Percentiles rank a stretch among this genome's conserved stretches.
Evolutionary conservation across 2,888 invertebrate species (phyloP).

Genomic region (Andrena dorsata): DNA sequence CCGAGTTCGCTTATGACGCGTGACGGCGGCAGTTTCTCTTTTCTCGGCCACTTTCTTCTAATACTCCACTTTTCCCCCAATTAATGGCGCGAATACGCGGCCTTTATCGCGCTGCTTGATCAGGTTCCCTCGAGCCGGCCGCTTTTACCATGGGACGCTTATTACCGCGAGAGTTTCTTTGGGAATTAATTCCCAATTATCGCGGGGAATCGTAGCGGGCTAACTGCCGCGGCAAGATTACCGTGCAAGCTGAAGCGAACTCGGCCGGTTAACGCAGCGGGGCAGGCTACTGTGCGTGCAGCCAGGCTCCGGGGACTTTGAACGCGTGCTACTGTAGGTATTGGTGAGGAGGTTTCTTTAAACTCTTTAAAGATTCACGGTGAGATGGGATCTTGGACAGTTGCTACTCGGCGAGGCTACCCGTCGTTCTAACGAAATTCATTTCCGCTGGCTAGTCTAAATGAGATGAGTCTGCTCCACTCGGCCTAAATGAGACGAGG

Average conservation of each 20-base stretch:
- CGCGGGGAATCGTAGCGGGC: slow-evolving; percentile 9
- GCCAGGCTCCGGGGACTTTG: not conserved
- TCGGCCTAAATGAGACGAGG: slow-evolving; percentile 40
- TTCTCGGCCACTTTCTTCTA: slow-evolving; percentile 55
- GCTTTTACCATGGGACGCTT: not conserved
- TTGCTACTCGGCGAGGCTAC: not conserved
- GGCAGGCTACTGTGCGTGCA: not conserved
- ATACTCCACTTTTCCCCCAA: slow-evolving; percentile 56
- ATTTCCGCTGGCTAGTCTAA: slow-evolving; percentile 33
- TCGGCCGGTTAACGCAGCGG: not conserved
- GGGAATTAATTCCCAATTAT: slow-evolving; percentile 29
- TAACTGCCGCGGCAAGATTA: not conserved
- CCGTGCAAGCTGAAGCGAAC: not conserved
- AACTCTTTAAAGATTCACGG: slow-evolving; percentile 3
- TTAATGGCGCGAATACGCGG: slow-evolving; percentile 38
- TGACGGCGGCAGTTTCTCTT: slow-evolving; percentile 39
- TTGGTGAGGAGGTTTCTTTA: not conserved
- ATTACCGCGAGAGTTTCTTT: slow-evolving; percentile 29
- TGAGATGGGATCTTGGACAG: slow-evolving; percentile 3
- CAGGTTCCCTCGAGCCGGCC: slow-evolving; percentile 27
- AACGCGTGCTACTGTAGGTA: not conserved
- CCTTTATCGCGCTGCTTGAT: slow-evolving; percentile 35
- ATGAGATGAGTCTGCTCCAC: slow-evolving; percentile 43
- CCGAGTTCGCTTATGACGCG: not conserved
- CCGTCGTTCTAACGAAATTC: slow-evolving; percentile 27